These are phyloP conservation scores for Eidolon dupreanum DNA, from an alignment of 2,797 vertebrate genomes.

Conservation along the genomic window DNA sequence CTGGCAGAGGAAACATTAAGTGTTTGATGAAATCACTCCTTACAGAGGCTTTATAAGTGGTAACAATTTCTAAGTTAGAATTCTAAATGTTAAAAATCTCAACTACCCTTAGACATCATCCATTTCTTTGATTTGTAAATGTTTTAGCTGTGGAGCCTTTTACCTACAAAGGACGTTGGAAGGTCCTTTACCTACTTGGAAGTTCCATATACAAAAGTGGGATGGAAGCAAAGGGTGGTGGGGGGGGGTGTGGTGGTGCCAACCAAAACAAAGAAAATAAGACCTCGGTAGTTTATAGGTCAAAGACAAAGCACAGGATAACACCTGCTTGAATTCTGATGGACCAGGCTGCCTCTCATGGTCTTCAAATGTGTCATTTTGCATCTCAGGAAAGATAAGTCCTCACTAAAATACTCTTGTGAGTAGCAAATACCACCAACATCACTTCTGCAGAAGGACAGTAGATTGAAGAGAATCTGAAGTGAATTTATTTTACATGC, in stretches of 20 bases:
- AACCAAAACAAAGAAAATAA: neutral
- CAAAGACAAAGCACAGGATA: neutral
- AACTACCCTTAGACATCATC: neutral
- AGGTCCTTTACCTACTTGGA: neutral
- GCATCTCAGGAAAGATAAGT: neutral
- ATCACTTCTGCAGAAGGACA: neutral
- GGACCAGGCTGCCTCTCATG: neutral
- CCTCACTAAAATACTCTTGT: neutral
- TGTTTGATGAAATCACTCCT: slow-evolving; percentile 1
- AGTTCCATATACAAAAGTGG: neutral
- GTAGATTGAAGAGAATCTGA: neutral
- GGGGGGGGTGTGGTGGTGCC: neutral
- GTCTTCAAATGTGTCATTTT: neutral
- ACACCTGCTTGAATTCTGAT: neutral
- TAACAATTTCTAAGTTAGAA: neutral
- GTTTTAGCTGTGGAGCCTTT: neutral
- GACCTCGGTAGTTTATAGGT: neutral
- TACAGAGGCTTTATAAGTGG: neutral
- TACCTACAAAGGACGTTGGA: neutral
- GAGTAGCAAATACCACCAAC: neutral
- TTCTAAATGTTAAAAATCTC: neutral
- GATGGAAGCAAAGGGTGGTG: neutral
- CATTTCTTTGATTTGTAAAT: slow-evolving; percentile 7
- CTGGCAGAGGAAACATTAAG: neutral
- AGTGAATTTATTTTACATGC: neutral